phyloP scores from a whole-genome alignment of 2,113 vertebrate genomes.

The Megaleporinus macrocephalus region DNA sequence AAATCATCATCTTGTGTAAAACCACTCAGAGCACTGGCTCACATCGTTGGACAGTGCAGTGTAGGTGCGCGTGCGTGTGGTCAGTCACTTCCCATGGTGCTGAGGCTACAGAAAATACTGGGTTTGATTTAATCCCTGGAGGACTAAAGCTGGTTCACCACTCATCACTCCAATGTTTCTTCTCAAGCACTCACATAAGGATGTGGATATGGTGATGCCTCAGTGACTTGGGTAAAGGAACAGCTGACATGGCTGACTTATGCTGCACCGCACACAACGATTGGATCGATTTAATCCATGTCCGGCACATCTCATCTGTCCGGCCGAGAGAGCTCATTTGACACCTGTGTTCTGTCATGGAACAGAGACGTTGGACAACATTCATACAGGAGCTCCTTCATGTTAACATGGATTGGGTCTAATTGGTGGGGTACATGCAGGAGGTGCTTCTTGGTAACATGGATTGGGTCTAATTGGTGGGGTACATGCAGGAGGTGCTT shows the following conservation, averaged over 20 bases:
- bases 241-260: slow-evolving; percentile 55
- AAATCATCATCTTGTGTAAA: slow-evolving; percentile 75
- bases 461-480: too few species aligned
- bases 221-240: slow-evolving; percentile 47
- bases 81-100: slow-evolving; percentile 56
- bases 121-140: slow-evolving; percentile 56
- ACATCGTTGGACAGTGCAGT: slow-evolving; percentile 51
- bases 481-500: too few species aligned
- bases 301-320: slow-evolving; percentile 29
- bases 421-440: slow-evolving; percentile 5
- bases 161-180: slow-evolving; percentile 55
- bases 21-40: slow-evolving; percentile 51
- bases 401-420: slow-evolving; percentile 14
- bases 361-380: slow-evolving; percentile 20
- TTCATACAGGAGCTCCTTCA: slow-evolving; percentile 18
- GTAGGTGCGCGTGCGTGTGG: slow-evolving; percentile 25
- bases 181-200: slow-evolving; percentile 52
- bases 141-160: slow-evolving; percentile 49
- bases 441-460: too few species aligned
- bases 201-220: slow-evolving; percentile 52
- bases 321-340: slow-evolving; percentile 37
- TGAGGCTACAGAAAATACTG: slow-evolving; percentile 56
- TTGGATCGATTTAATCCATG: slow-evolving; percentile 42
- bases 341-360: slow-evolving; percentile 16
- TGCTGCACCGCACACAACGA: slow-evolving; percentile 16